These are phyloP conservation scores for Speoplatyrhinus poulsoni DNA, from an alignment of 2,113 vertebrate genomes.

Conservation along the genomic window DNA sequence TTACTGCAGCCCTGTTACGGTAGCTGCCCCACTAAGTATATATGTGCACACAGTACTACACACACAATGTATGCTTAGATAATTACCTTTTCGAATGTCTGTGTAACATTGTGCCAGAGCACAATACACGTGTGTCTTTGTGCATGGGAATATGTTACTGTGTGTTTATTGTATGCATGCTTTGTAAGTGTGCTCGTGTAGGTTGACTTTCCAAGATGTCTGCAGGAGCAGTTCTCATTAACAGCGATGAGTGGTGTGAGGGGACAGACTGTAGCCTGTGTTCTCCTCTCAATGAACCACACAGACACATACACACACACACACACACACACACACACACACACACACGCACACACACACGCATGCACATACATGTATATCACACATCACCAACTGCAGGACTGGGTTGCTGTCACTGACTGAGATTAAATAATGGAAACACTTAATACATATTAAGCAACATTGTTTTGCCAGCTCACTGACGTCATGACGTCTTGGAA, in stretches of 20 bases:
- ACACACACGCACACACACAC: background rate
- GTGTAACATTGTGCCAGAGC: too few species aligned
- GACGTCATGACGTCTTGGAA: slow-evolving; percentile 2
- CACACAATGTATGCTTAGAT: too few species aligned
- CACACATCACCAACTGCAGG: background rate
- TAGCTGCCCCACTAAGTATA: too few species aligned
- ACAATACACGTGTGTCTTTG: background rate
- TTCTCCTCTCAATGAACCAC: background rate
- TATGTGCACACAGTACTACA: too few species aligned
- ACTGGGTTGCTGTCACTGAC: background rate
- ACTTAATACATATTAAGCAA: background rate
- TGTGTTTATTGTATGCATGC: background rate
- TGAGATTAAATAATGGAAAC: background rate
- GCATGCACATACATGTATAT: background rate
- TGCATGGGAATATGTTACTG: background rate
- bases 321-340: background rate
- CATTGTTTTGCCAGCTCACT: slow-evolving; percentile 2
- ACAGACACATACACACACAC: background rate
- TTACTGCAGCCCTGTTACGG: too few species aligned
- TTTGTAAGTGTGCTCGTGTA: background rate
- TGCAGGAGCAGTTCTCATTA: slow-evolving; percentile 26
- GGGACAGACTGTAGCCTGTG: slow-evolving; percentile 7
- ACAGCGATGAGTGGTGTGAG: slow-evolving; percentile 44
- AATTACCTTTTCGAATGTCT: too few species aligned
- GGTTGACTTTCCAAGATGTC: slow-evolving; percentile 2